Percentiles rank a stretch among this genome's conserved stretches.
These are phyloP conservation scores for Anoplopoma fimbria DNA, from an alignment of 2,113 vertebrate species.

Conservation along the genomic window DNA sequence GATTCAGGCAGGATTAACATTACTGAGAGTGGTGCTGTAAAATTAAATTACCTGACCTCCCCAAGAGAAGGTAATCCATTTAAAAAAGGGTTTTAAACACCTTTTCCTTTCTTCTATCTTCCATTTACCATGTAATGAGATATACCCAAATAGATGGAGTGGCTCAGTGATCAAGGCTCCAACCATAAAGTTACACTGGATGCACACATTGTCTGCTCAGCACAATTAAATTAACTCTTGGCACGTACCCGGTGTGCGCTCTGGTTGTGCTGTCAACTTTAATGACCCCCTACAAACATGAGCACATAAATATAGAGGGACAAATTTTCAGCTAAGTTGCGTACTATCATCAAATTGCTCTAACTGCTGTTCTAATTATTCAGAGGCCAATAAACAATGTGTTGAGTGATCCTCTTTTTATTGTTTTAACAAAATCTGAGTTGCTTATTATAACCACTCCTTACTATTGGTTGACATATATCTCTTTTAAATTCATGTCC, in stretches of 20 bases:
- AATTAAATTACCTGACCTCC: constrained; percentile 23
- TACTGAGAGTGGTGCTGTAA: not conserved
- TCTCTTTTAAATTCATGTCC: not conserved
- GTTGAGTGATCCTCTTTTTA: not conserved
- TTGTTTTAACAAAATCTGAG: not conserved
- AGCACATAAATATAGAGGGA: constrained; percentile 24
- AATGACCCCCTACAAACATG: constrained; percentile 35
- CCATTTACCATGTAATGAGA: constrained; percentile 33
- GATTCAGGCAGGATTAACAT: constrained; percentile 1
- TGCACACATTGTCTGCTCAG: constrained; percentile 43
- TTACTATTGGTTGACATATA: not conserved
- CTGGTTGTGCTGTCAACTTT: constrained; percentile 18
- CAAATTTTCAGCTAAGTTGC: constrained; percentile 8
- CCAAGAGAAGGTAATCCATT: constrained; percentile 34
- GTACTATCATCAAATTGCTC: constrained; percentile 3
- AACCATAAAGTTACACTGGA: constrained; percentile 29
- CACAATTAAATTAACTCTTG: constrained; percentile 37
- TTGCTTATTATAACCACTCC: not conserved
- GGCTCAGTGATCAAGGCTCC: constrained; percentile 24
- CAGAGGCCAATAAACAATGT: not conserved
- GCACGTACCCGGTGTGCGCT: not conserved
- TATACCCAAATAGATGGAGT: constrained; percentile 16
- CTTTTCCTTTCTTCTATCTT: not conserved
- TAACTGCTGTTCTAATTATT: constrained; percentile 3
- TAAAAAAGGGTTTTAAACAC: not conserved